Evolutionary conservation across 2,888 invertebrate species (phyloP).

Genomic region (Sinhomidia bicolor): DNA sequence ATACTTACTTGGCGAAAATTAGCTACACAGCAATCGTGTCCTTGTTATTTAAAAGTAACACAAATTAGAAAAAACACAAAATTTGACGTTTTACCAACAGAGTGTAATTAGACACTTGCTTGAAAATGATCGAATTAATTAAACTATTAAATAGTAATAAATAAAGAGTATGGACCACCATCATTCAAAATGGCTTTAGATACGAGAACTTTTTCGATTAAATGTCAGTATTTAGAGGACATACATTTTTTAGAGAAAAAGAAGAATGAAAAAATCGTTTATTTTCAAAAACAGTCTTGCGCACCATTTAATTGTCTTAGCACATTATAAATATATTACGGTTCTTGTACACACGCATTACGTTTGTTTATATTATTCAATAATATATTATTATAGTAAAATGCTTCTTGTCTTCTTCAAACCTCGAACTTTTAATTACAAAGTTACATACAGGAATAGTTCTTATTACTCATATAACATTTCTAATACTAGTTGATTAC

Average conservation of each 20-base stretch:
- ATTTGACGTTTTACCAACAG: not conserved
- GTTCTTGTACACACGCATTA: constrained; percentile 40
- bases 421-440: constrained; percentile 2
- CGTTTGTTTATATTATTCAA: constrained; percentile 23
- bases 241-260: constrained; percentile 19
- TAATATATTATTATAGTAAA: constrained; percentile 28
- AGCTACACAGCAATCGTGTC: not conserved
- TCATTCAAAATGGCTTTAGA: not conserved
- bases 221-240: not conserved
- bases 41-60: not conserved
- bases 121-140: too few relatives aligned
- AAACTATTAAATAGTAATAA: not conserved
- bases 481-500: constrained; percentile 32
- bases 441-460: not conserved
- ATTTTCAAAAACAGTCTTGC: constrained; percentile 63
- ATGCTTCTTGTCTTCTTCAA: constrained; percentile 21
- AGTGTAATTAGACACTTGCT: too few relatives aligned
- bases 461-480: not conserved
- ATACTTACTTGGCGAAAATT: not conserved
- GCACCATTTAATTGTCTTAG: constrained; percentile 73
- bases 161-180: not conserved
- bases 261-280: constrained; percentile 41
- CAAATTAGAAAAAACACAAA: not conserved
- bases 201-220: not conserved
- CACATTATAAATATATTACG: constrained; percentile 50